Evolutionary conservation across 35 echinoderm and acorn worm species (phyloP), one percentile per base, ranked within the genome.

Genomic region (Diadema setosum): DNA sequence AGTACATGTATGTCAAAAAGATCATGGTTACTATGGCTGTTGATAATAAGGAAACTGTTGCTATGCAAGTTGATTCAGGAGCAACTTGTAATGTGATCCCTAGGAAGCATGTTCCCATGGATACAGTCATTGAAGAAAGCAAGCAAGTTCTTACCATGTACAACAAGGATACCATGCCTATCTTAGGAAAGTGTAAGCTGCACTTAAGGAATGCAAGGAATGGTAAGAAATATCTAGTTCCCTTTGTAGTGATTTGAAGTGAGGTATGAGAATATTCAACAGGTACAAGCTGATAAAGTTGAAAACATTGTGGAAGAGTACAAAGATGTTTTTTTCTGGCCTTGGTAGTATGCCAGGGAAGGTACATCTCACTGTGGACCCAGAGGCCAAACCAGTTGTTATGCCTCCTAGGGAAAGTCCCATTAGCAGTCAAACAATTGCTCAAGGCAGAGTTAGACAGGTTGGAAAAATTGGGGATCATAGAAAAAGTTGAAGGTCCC

Each of bases 401-500:
- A 89, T 96, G 82, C 85, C 94, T 33, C 90, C 82, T 0, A 32
- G 70, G 65, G 39, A 70, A 83, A 9, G 90, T 89, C 2, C 90
- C 94, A 26, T 27, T 88, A 8, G 29, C 86, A 42, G 75, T 96
- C 12, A 96, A 93, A 75, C 70, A 60, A 52, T 84, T 84, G 41
- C 58, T 93, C 3, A 96, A 93, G 41, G 55, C 81, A 49, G 85
- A 93, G 45, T 64, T 64, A 3, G 18, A 45, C 26, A 41, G 89
- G 23, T 65, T 92, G 21, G 85, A 89, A 50, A 86, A 87, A 46
- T 14, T 87, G 30, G 9, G 52, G 42, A 85, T 92, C 11, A 91
- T 96, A 16, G 70, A 92, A 35, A 96, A 96, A 25, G 86, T 96
- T 11, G 37, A 42, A 73, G 69, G 85, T 44, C 74, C 88, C 21